Base-by-base conservation (phyloP, 2,113 vertebrate genomes). In the Urocynchramus pylzowi region DNA sequence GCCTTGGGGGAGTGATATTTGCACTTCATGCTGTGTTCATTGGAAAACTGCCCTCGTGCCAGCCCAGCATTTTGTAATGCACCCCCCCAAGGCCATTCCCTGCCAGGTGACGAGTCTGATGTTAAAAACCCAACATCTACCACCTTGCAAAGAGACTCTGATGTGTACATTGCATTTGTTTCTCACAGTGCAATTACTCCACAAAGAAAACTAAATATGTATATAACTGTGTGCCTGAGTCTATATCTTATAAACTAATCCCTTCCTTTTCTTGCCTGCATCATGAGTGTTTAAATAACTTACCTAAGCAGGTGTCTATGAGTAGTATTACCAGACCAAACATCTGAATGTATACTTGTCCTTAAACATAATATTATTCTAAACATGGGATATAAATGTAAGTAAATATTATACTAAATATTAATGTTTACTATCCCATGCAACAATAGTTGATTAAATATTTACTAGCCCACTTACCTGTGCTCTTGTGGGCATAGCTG, bases 391-490 rank as follows among this genome's bases (percentile, higher is more conserved):
- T 61, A 67, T 28, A 86, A 90, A 67, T 80, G 96, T 97, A 95
- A 96, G 87, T 93, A 97, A 94, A 74, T 74, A 70, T 86, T 90
- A 70, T 77, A 92, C 71, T 90, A 95, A 97, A 92, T 94, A 97
- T 96, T 94, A 83, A 94, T 94, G 44, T 90, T 96, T 90, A 92
- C 68, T 35, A 81, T 47, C 59, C 85, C 44, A 42, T 88, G 59
- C 33, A 94, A 86, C 79, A 84, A n/a, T 30, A 77, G 56, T 87
- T 70, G 80, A 96, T 96, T 79, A 97, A 97, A 96, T 96, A 97
- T 96, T 97, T 96, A 96, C 92, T 14, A 88, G 59, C 44, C 85
- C 45, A 83, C 85, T 74, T 96, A 96, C 95, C 96, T 96, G 90
- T 74, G 69, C 88, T 88, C 75, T 88, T 95, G 82, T 70, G 95